These are phyloP conservation scores for Drosophila kurseongensis DNA, from an alignment of 1,140 invertebrate species.

Conservation along the genomic window DNA sequence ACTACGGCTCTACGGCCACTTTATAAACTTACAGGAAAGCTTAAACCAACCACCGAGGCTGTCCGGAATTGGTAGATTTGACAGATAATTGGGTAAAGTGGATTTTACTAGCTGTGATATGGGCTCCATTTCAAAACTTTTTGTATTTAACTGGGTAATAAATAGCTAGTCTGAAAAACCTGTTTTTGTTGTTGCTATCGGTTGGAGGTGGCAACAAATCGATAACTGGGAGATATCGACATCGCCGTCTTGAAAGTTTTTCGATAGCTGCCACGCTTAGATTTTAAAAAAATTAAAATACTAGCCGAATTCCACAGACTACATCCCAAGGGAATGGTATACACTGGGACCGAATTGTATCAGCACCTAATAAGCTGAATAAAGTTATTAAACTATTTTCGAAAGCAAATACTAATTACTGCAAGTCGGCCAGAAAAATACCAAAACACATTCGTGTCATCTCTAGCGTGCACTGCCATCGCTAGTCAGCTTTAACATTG, in stretches of 20 bases:
- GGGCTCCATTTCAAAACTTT: slow-evolving; percentile 87
- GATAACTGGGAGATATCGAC: not conserved
- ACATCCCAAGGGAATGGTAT: too few relatives aligned
- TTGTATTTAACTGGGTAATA: slow-evolving; percentile 7
- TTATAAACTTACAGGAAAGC: slow-evolving; percentile 87
- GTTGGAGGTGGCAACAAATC: not conserved
- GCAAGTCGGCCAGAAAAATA: not conserved
- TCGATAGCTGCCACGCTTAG: not conserved
- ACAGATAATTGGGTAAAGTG: slow-evolving; percentile 91
- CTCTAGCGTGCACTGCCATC: not conserved
- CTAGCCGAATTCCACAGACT: too few relatives aligned
- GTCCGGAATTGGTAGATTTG: slow-evolving; percentile 91
- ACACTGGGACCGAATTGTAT: too few relatives aligned
- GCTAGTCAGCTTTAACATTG: not conserved
- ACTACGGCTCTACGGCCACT: slow-evolving; percentile 11
- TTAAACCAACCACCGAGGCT: slow-evolving; percentile 91
- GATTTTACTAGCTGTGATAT: slow-evolving; percentile 90
- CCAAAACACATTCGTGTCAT: not conserved
- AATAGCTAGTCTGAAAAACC: slow-evolving; percentile 20
- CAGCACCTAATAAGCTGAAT: too few relatives aligned
- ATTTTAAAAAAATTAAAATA: not conserved
- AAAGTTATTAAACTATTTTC: too few relatives aligned
- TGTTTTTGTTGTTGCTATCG: slow-evolving; percentile 50
- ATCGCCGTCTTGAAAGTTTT: not conserved
- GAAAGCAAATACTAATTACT: not conserved